phyloP scores from a whole-genome alignment of 1,140 invertebrate genomes.

The Berghia stephanieae region DNA sequence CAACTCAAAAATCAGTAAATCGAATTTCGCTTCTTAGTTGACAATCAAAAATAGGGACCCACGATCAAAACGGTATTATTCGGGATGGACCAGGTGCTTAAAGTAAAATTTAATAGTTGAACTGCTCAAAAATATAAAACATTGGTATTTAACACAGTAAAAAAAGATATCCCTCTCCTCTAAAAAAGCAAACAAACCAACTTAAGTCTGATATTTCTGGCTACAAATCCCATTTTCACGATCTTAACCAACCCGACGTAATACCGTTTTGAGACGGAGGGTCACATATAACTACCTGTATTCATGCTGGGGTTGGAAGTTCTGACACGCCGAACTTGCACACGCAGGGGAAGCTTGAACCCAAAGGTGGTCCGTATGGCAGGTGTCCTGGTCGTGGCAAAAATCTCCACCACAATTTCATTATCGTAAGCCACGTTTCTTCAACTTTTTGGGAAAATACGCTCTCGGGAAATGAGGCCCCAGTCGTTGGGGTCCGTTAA shows the following conservation, averaged over 20 bases:
- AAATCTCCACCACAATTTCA: slow-evolving; percentile 86
- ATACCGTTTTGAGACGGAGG: too few species aligned
- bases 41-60: slow-evolving; percentile 46
- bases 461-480: slow-evolving; percentile 85
- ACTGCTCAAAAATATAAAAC: too few species aligned
- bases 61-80: too few species aligned
- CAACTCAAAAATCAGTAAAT: not conserved
- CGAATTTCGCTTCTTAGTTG: not conserved
- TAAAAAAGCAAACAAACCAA: too few species aligned
- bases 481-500: slow-evolving; percentile 97
- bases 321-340: slow-evolving; percentile 26
- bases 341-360: slow-evolving; percentile 42
- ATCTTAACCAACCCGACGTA: too few species aligned
- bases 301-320: slow-evolving; percentile 49
- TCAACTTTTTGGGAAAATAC: slow-evolving; percentile 88
- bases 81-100: too few species aligned
- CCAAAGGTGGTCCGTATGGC: slow-evolving; percentile 50
- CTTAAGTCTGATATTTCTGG: too few species aligned
- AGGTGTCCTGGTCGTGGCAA: slow-evolving; percentile 77
- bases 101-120: too few species aligned
- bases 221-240: too few species aligned
- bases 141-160: too few species aligned
- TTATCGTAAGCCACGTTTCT: slow-evolving; percentile 83
- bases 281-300: too few species aligned
- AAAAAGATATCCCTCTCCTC: too few species aligned